Percentiles rank a stretch among this genome's conserved stretches.
Evolutionary conservation across 2,888 invertebrate genomes (phyloP).

Genomic region (Steinernema scapterisci): DNA sequence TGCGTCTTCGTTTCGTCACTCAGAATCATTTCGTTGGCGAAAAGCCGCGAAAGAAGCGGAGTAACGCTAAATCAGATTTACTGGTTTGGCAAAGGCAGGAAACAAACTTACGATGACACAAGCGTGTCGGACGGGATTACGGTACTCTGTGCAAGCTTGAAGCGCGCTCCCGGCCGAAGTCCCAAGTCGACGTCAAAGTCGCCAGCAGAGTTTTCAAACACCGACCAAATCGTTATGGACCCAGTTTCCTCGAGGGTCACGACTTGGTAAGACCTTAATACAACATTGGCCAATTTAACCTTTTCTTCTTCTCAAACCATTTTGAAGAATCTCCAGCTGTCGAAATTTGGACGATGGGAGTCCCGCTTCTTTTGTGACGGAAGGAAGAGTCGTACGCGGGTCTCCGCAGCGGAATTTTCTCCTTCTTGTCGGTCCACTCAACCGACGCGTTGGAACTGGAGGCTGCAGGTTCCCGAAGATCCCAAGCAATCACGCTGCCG

Average conservation of each 20-base stretch:
- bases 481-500: constrained; percentile 39
- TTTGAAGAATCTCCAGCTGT: not conserved
- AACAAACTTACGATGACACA: not conserved
- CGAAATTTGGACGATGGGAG: not conserved
- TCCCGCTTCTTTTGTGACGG: not conserved
- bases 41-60: not conserved
- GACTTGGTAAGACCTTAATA: constrained; percentile 20
- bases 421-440: not conserved
- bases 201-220: not conserved
- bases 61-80: not conserved
- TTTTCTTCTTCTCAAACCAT: too few species aligned
- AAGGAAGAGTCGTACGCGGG: constrained; percentile 36
- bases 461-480: constrained; percentile 20
- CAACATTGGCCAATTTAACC: too few species aligned
- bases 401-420: not conserved
- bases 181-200: constrained; percentile 30
- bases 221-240: constrained; percentile 6
- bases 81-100: not conserved
- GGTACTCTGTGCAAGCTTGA: constrained; percentile 5
- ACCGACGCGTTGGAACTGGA: not conserved
- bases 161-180: not conserved
- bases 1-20: not conserved
- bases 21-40: constrained; percentile 19
- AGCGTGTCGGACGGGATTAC: constrained; percentile 7
- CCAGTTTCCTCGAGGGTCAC: constrained; percentile 5